Base-by-base conservation (phyloP, 2,113 vertebrate species). In the Cinclus cinclus region DNA sequence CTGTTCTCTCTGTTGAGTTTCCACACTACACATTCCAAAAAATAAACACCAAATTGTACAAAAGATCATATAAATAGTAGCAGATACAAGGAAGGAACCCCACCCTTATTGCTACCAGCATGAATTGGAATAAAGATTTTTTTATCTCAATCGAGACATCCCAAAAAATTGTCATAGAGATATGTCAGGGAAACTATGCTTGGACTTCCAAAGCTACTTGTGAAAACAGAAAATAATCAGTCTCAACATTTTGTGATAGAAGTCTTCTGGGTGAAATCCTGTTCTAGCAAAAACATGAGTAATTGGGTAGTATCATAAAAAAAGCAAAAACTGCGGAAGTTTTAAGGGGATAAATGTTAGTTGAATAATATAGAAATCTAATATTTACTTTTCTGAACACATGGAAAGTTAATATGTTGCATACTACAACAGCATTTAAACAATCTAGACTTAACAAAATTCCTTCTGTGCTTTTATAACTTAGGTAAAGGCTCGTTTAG, bases 401-500 rank as follows among this genome's bases (percentile, higher is more conserved):
- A 65, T 2, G 3, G 13, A 33, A 85, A 71, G 16, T 56, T 78
- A 82, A 31, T 31, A 28, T 47, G 15, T 60, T 31, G 9, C 24
- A 59, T 44, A 41, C 5, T 4, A 82, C n/a, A 83, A 47, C 0
- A 10, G 3, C 47, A 62, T 94, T 76, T 79, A 25, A 80, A 9
- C 13, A 65, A 65, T 47, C 74, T 52, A 77, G 27, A 37, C 47
- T 70, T 81, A 44, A 94, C 30, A 50, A 31, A 69, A 35, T 69
- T 84, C 50, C 33, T 87, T 69, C 41, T 93, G 10, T 11, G 6
- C 18, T 89, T 69, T 75, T 93, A 1, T 96, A 59, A 95, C 96
- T 93, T 83, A 98, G 98, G 98, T 98, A 52, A 98, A 97, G 96
- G 95, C 95, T 93, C 95, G 39, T 35, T 97, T 98, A 89, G 18